Base-by-base conservation (phyloP, 2,888 invertebrate species). In the Chalcis sispes region DNA sequence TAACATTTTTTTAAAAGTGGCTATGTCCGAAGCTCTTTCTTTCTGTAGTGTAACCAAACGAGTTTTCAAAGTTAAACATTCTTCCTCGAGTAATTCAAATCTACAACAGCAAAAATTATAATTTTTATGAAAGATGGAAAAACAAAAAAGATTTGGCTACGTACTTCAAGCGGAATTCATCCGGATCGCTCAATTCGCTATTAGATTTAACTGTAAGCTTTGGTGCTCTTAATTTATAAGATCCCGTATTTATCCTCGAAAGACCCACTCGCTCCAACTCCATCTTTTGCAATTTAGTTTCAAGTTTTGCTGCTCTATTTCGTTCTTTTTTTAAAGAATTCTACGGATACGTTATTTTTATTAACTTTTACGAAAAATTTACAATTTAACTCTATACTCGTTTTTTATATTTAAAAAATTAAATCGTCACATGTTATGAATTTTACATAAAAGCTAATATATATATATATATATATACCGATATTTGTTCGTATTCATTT, bases 21-120 rank as follows among this genome's bases (percentile, higher is more conserved):
- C 86, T 50, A 90, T 89, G 87, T 93, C 93, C 23, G 90, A 89
- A 69, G 90, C 90, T 82, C 93, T 92, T 82, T 94, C 93, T 78
- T 91, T 91, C 80, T 92, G 91, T 40, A 93, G 90, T 84, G 93
- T 92, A 82, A 91, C 91, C 48, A 94, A 84, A 83, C 92, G 90
- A 52, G 92, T 91, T 83, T 92, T 91, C 84, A 94, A 88, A 20
- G 92, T 91, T 84, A 92, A 91, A 52, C 93, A 89, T 81, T 92
- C 92, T 86, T 94, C 93, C 82, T 93, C 91, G 0, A 93, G 90
- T 70, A 94, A 86, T 83, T 93, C 92, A 69, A 93, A 84, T 82
- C 90, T 90, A n/a, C 32, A 32, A 42, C 7, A 42, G 2, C 42
- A 42, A 13, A 42, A 13, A 42, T 8, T 13, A 32, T 32, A 5